Evolutionary conservation across 1,140 invertebrate genomes (phyloP).

Genomic region (Cotesia chilonis): DNA sequence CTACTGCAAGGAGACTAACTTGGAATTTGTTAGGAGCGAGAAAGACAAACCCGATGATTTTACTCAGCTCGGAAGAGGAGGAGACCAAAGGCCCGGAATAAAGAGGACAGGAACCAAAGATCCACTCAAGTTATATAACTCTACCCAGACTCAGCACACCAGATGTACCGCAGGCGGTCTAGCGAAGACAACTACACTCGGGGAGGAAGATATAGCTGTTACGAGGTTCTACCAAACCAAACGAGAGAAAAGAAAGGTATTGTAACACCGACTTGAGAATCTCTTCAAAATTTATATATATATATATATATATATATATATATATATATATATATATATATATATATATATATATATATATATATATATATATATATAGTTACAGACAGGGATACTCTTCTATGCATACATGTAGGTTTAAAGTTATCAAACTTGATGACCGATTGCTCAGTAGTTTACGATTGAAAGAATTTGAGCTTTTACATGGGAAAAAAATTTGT

Average conservation of each 20-base stretch:
- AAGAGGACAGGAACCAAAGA: slow-evolving; percentile 9
- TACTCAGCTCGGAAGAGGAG: neutral
- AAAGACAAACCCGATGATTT: neutral
- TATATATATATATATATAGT: slow-evolving; percentile 14
- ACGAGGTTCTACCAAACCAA: too few species aligned
- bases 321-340: too few species aligned
- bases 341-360: too few species aligned
- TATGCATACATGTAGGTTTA: neutral
- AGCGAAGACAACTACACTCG: neutral
- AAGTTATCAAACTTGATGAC: too few species aligned
- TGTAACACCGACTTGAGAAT: slow-evolving; percentile 40
- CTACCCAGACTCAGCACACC: slow-evolving; percentile 43
- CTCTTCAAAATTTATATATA: slow-evolving; percentile 14
- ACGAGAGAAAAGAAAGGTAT: neutral
- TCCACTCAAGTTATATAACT: slow-evolving; percentile 23
- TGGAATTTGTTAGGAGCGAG: slow-evolving; percentile 1
- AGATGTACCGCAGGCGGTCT: slow-evolving; percentile 51
- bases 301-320: too few species aligned
- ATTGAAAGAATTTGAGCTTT: neutral
- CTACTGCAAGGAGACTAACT: neutral
- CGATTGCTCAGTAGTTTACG: neutral
- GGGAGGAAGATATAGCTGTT: too few species aligned
- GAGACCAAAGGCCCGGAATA: neutral
- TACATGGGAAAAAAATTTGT: too few species aligned
- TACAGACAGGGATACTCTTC: neutral